These are phyloP conservation scores for Denticeps clupeoides DNA, from an alignment of 2,797 vertebrate genomes.

Conservation along the genomic window DNA sequence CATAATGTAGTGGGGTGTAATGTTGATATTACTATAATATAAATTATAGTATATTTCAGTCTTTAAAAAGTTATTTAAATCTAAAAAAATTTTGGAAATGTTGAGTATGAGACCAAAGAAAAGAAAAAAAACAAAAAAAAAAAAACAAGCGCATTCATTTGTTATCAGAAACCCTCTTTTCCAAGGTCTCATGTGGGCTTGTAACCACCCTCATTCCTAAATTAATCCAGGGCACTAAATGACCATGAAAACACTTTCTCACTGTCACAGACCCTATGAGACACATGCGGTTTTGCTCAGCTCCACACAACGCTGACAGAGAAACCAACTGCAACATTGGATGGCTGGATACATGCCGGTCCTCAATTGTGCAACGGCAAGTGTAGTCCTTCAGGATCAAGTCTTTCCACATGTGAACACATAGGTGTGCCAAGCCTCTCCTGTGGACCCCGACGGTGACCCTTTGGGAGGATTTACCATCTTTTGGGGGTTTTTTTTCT, in stretches of 20 bases:
- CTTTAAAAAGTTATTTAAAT: too few species aligned
- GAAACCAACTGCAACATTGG: too few species aligned
- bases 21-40: too few species aligned
- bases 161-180: slow-evolving; percentile 32
- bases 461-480: not conserved
- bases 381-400: too few species aligned
- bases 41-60: too few species aligned
- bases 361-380: too few species aligned
- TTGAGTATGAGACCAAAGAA: slow-evolving; percentile 12
- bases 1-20: too few species aligned
- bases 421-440: too few species aligned
- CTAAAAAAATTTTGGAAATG: slow-evolving; percentile 8
- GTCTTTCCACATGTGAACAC: too few species aligned
- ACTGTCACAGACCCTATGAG: not conserved
- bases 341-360: too few species aligned
- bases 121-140: slow-evolving; percentile 17
- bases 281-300: not conserved
- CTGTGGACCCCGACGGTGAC: too few species aligned
- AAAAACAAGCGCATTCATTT: slow-evolving; percentile 16
- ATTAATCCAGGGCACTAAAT: not conserved
- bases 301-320: too few species aligned
- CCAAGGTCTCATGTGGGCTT: slow-evolving; percentile 35
- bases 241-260: not conserved
- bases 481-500: not conserved
- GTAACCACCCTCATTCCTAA: slow-evolving; percentile 16